Evolutionary conservation across 2,113 vertebrate species (phyloP).

Genomic region (Rafetus swinhoei): DNA sequence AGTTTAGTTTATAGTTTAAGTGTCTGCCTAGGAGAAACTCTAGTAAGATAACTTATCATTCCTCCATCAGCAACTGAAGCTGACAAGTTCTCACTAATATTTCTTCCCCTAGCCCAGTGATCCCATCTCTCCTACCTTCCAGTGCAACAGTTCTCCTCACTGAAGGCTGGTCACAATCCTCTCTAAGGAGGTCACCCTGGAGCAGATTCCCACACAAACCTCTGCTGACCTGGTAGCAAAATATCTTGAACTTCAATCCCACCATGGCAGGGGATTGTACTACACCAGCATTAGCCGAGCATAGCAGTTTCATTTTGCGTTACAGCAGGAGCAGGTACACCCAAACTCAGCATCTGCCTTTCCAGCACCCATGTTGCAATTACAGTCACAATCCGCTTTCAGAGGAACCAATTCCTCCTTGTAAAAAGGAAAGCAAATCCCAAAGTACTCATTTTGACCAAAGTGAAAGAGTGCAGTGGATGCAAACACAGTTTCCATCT

Average conservation of each 20-base stretch:
- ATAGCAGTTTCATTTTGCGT: accelerated
- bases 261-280: background rate
- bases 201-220: background rate
- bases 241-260: background rate
- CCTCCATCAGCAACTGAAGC: background rate
- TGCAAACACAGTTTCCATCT: background rate
- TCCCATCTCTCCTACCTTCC: background rate
- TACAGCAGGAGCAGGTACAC: background rate
- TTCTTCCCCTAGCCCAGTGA: background rate
- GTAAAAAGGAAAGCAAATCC: background rate
- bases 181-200: background rate
- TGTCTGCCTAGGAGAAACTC: accelerated
- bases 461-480: background rate
- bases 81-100: accelerated
- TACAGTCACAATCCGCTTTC: background rate
- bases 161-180: accelerated
- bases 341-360: background rate
- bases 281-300: background rate
- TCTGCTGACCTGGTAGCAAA: background rate
- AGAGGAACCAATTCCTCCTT: background rate
- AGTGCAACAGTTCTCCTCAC: background rate
- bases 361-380: background rate
- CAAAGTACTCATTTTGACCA: background rate
- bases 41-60: accelerated
- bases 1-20: conserved; percentile 34